Base-by-base conservation (phyloP, 1,140 invertebrate species). In the Charaxes varanes region DNA sequence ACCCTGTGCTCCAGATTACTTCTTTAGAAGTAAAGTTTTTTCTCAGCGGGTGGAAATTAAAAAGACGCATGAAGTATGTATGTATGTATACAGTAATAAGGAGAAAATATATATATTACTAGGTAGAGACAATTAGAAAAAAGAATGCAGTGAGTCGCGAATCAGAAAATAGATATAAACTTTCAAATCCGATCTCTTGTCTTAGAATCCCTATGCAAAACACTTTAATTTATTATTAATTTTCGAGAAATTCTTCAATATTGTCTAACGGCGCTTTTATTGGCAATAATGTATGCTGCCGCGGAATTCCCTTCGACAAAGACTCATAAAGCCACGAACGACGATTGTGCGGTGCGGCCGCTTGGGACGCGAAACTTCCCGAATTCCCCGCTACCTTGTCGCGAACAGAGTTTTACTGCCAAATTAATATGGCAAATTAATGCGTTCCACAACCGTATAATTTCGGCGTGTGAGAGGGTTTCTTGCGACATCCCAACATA, bases 391-490 rank as follows among this genome's bases (percentile, higher is more conserved):
- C 47, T 46, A 58, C 54, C 61, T 68, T 80, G 76, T 80, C 73
- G 73, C 71, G 57, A 77, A 36, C 78, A 80, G 73, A 84, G 79
- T 85, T 85, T 85, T 85, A 84, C 83, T 67, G 73, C 74, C 63
- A 84, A 84, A 85, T 85, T 85, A 85, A 85, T 85, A 85, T 85
- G 76, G 78, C 83, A 85, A 85, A 85, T 85, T 85, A 85, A 85
- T 84, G 81, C 76, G 78, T 79, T 70, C 53, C 66, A 46, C 44
- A 56, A 66, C 66, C 62, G 78, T 78, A 80, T 78, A 82, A 80
- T 82, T 78, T 80, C 66, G 62, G 57, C 62, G 55, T 61, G 54
- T 62, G 60, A 50, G 56, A 57, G 63, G 63, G 71, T 65, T 82
- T 72, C 71, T 74, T 79, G 71, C 71, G 70, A 73, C 61, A 68